Conservation (phyloP, 2,797 vertebrate species). For the Muraenolepis orangiensis region DNA sequence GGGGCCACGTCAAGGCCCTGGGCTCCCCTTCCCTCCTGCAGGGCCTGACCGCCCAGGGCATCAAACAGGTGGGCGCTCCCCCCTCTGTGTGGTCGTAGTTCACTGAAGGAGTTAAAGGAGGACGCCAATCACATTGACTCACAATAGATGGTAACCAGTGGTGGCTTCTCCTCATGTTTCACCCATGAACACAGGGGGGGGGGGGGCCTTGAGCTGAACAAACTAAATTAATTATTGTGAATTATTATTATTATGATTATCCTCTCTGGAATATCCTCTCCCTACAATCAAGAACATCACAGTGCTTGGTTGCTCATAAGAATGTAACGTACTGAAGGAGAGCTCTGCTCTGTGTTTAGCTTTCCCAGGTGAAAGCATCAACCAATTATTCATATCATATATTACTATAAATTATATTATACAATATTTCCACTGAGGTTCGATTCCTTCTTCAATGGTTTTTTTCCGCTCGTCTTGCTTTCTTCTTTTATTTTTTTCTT, state of each 20-base stretch:
- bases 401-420: too few relatives aligned
- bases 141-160: background rate
- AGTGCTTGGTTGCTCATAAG: background rate
- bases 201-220: background rate
- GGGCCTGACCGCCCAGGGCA: constrained; percentile 83
- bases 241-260: too few relatives aligned
- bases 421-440: background rate
- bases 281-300: too few relatives aligned
- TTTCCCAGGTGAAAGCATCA: too few relatives aligned
- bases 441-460: background rate
- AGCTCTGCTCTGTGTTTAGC: background rate
- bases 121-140: background rate
- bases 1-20: constrained; percentile 70
- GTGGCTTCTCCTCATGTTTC: background rate
- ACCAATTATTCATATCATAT: too few relatives aligned
- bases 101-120: background rate
- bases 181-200: background rate
- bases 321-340: too few relatives aligned
- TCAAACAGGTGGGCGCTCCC: constrained; percentile 84
- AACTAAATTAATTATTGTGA: background rate
- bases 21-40: constrained; percentile 80
- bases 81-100: background rate
- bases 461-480: too few relatives aligned
- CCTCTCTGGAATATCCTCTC: background rate
- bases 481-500: too few relatives aligned